These are phyloP conservation scores for Cebidichthys violaceus DNA, from an alignment of 2,113 vertebrate genomes.

Conservation along the genomic window DNA sequence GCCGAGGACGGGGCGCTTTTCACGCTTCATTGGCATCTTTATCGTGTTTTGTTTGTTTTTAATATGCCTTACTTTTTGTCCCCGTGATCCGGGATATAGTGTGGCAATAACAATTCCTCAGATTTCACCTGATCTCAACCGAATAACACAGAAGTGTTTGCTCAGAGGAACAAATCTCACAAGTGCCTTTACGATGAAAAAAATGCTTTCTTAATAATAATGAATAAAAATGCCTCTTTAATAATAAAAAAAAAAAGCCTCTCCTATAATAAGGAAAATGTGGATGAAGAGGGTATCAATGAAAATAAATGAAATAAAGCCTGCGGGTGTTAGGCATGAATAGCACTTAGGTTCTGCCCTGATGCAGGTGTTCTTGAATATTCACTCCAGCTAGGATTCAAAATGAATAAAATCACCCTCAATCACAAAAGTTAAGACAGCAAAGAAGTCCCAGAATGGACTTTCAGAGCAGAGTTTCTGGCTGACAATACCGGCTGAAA, in stretches of 20 bases:
- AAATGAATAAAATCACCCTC: background rate
- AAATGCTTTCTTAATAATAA: background rate
- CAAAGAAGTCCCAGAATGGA: background rate
- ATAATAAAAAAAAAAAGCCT: background rate
- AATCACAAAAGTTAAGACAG: background rate
- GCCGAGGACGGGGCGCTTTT: background rate
- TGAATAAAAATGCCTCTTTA: no score
- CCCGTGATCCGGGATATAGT: background rate
- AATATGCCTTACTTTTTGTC: background rate
- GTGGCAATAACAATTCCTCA: background rate
- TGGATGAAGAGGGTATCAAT: background rate
- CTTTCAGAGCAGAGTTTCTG: background rate
- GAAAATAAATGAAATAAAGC: background rate
- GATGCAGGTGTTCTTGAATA: background rate
- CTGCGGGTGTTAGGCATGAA: background rate
- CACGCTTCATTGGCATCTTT: background rate
- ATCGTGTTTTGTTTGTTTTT: background rate
- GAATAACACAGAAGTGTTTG: background rate
- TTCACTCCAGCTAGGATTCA: background rate
- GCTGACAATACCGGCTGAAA: background rate
- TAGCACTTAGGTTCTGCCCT: no score
- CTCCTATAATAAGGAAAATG: background rate
- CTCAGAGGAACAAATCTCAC: background rate
- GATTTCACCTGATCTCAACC: background rate
- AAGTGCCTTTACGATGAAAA: background rate